Percentiles rank a stretch among this genome's conserved stretches.
Conservation (phyloP, 2,113 vertebrate genomes). For the Chrysemys picta region DNA sequence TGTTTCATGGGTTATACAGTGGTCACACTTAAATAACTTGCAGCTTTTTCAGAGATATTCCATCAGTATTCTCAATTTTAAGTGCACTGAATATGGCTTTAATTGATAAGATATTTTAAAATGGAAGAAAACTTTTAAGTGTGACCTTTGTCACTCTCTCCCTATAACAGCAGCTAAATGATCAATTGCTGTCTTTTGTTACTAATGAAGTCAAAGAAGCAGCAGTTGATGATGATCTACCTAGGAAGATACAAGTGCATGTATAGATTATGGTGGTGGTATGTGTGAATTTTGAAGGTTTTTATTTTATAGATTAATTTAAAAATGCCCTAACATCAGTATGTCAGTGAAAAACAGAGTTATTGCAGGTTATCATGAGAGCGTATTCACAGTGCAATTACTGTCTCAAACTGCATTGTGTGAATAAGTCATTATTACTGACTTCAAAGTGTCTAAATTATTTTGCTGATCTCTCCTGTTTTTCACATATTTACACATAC, state of each 20-base stretch:
- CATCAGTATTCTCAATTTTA: background rate
- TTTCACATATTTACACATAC: accelerated
- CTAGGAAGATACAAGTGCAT: background rate
- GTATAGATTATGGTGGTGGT: background rate
- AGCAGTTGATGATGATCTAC: background rate
- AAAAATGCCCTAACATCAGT: background rate
- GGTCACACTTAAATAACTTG: background rate
- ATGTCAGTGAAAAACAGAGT: background rate
- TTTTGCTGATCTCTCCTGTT: background rate
- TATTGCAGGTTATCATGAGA: background rate
- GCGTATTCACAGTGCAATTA: background rate
- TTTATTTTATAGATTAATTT: background rate
- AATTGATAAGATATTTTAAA: background rate
- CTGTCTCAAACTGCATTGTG: background rate
- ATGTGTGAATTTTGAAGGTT: background rate
- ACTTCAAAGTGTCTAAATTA: background rate
- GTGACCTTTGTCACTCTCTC: background rate
- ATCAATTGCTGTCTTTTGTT: background rate
- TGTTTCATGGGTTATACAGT: background rate
- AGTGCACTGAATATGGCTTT: background rate
- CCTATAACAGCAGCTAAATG: background rate
- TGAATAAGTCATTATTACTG: background rate
- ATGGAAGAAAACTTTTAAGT: background rate
- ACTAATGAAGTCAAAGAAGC: background rate
- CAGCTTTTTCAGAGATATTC: background rate